These are phyloP conservation scores for Rhinichthys osculus DNA, from an alignment of 2,797 vertebrate genomes.

Conservation along the genomic window DNA sequence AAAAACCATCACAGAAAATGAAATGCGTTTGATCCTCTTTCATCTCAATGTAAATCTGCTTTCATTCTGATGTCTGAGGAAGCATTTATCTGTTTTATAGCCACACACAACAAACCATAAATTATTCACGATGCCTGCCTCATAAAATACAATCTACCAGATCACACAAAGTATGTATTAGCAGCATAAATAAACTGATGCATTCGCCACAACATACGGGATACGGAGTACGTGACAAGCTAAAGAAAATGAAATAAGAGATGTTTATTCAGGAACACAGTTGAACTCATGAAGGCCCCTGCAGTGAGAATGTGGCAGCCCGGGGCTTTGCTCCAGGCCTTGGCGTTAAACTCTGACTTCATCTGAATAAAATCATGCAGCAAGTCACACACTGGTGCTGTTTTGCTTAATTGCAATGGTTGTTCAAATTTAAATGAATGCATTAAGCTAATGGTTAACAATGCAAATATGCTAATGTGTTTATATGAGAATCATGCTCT, in stretches of 20 bases:
- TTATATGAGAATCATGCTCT: constrained; percentile 30
- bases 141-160: constrained; percentile 27
- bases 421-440: constrained; percentile 38
- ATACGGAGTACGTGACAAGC: background rate
- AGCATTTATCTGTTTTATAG: constrained; percentile 40
- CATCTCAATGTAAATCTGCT: constrained; percentile 46
- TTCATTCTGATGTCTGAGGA: constrained; percentile 37
- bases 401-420: constrained; percentile 32
- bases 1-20: constrained; percentile 44
- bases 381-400: constrained; percentile 21
- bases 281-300: background rate
- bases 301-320: constrained; percentile 43
- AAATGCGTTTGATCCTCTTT: constrained; percentile 49
- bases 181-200: constrained; percentile 20
- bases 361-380: constrained; percentile 22
- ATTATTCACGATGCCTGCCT: constrained; percentile 21
- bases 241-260: constrained; percentile 14
- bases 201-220: background rate
- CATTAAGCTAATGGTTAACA: constrained; percentile 15
- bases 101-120: constrained; percentile 27
- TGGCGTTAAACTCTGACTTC: constrained; percentile 36
- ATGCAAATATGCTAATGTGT: constrained; percentile 10
- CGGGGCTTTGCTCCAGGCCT: constrained; percentile 53
- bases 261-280: constrained; percentile 28
- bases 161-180: constrained; percentile 16